Percentiles rank a stretch among this genome's conserved stretches.
phyloP scores from a whole-genome alignment of 2,888 invertebrate species.

The Chymomyza amoena region DNA sequence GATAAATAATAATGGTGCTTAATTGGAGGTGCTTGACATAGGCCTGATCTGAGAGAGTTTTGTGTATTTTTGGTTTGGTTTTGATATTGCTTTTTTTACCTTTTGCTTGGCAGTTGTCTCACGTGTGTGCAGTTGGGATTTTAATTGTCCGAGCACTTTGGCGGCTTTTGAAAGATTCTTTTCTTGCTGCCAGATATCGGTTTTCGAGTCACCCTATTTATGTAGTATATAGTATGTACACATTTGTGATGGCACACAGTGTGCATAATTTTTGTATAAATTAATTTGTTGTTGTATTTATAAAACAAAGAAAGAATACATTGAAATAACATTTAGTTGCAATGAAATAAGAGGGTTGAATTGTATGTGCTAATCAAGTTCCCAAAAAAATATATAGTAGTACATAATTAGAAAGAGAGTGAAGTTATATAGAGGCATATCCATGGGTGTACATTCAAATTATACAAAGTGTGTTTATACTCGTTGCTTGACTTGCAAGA shows the following conservation, averaged over 20 bases:
- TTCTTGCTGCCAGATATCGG: constrained; percentile 80
- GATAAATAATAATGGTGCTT: constrained; percentile 8
- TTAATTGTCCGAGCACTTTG: constrained; percentile 81
- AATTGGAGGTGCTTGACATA: constrained; percentile 24
- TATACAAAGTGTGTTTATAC: constrained; percentile 28
- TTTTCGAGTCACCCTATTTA: constrained; percentile 78
- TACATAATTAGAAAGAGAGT: constrained; percentile 34
- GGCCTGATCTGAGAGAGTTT: constrained; percentile 32
- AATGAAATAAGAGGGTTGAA: not conserved
- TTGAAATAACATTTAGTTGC: constrained; percentile 43
- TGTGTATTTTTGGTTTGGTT: constrained; percentile 31
- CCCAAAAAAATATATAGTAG: constrained; percentile 18
- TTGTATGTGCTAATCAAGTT: constrained; percentile 26
- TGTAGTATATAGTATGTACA: constrained; percentile 45
- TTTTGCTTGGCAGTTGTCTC: constrained; percentile 79
- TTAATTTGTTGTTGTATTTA: not conserved
- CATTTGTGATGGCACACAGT: constrained; percentile 36
- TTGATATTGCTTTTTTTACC: constrained; percentile 75
- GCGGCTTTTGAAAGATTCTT: constrained; percentile 81
- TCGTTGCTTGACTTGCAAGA: not conserved
- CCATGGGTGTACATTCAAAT: constrained; percentile 48
- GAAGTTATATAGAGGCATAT: constrained; percentile 17
- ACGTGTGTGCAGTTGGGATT: constrained; percentile 79
- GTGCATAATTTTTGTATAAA: not conserved
- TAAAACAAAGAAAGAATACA: constrained; percentile 19